phyloP scores from a whole-genome alignment of 1,140 invertebrate species.

The Diorhabda sublineata region DNA sequence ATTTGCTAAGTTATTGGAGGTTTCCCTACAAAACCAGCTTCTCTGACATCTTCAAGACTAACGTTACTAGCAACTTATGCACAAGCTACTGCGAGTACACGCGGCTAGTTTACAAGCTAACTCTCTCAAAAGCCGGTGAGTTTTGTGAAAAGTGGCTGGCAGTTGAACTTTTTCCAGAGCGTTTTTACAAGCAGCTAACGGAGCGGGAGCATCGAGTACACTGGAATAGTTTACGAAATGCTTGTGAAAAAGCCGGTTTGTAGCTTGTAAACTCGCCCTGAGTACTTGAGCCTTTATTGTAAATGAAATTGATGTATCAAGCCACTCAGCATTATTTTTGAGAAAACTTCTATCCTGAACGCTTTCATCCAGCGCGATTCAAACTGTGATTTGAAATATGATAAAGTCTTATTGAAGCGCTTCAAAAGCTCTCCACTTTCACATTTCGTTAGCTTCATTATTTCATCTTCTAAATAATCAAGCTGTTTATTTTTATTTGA shows the following conservation, averaged over 20 bases:
- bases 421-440: too few species aligned
- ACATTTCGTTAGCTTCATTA: too few species aligned
- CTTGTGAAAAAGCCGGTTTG: constrained; percentile 5
- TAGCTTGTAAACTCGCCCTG: neutral
- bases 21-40: neutral
- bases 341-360: too few species aligned
- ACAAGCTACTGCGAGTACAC: neutral
- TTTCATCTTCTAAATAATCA: too few species aligned
- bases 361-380: too few species aligned
- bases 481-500: too few species aligned
- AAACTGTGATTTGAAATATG: too few species aligned
- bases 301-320: too few species aligned
- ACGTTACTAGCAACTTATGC: neutral
- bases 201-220: neutral
- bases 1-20: neutral
- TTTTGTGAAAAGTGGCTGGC: neutral
- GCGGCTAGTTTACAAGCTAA: neutral
- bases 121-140: neutral
- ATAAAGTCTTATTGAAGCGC: too few species aligned
- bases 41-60: neutral
- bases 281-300: neutral
- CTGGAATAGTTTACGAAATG: neutral
- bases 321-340: too few species aligned
- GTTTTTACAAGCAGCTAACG: too few species aligned
- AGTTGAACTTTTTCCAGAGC: too few species aligned